Base-by-base conservation (phyloP, 2,113 vertebrate genomes). In the Nothoprocta pentlandii region DNA sequence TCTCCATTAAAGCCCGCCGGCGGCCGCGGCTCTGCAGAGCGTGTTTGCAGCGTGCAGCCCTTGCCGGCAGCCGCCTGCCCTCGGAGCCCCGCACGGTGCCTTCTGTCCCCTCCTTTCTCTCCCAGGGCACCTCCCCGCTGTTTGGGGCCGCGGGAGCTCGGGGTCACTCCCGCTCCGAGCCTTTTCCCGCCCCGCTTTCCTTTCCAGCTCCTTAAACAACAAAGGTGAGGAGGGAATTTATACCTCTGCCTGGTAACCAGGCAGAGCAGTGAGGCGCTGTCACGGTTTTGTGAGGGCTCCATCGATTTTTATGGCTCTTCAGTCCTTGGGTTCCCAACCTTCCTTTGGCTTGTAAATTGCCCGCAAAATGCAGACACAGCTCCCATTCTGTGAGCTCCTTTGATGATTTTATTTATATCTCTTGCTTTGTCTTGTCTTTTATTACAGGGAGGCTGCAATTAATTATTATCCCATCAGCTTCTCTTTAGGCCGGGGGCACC, bases 381-480 rank as follows among this genome's bases (percentile, higher is more conserved):
- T 97, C 92, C 91, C 64, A 63, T 85, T 95, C 96, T 97, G 87
- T 76, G 93, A 82, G 92, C 91, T 95, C 96, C 91, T 96, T 91
- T 95, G 97, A 93, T 96, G 91, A 92, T 97, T 97, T 97, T 97
- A 96, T 98, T 97, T 97, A 97, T 96, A 96, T 93, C 95, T 94
- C 96, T 94, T 94, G 74, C 94, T 97, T 98, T 97, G 95, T 97
- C 93, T 95, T 95, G 96, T 97, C 97, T 97, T 97, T 97, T 96
- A 96, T 98, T 96, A 92, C 89, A 94, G 94, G 94, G 97, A 96
- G 97, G 96, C 96, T 93, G 96, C 96, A 97, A 98, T 97, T 97
- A 97, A 98, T 98, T 97, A 96, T 95, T 97, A 96, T 96, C 94
- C 95, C 95, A 97, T 97, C 97, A 97, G 97, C 94, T 95, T 97